A percentile compares a stretch with the other conserved stretches of the same genome.
These are phyloP conservation scores for Papilio dardanus DNA, from an alignment of 1,140 invertebrate genomes.

Conservation along the genomic window DNA sequence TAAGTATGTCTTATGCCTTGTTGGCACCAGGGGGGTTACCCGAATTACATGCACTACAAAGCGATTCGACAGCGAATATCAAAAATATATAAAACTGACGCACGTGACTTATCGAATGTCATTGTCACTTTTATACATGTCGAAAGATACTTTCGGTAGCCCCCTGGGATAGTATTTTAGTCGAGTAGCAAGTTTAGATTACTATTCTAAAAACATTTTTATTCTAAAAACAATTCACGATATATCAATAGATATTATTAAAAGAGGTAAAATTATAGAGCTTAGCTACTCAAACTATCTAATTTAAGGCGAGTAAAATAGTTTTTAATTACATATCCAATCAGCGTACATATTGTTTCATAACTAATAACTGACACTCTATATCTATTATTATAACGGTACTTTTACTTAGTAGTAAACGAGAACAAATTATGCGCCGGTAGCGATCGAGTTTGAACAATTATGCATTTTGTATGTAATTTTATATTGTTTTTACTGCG, in stretches of 20 bases:
- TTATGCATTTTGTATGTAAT: conserved; percentile 14
- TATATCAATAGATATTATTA: background rate
- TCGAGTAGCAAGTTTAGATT: no score
- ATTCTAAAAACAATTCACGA: background rate
- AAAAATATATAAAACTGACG: no score
- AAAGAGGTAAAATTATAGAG: background rate
- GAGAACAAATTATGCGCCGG: conserved; percentile 21
- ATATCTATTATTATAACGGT: conserved; percentile 7
- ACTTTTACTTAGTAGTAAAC: background rate
- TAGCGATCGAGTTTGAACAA: conserved; percentile 14
- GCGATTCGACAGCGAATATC: no score
- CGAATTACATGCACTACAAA: no score
- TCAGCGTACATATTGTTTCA: conserved; percentile 1
- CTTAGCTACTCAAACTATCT: background rate
- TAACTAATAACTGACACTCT: conserved; percentile 11
- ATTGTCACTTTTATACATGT: no score
- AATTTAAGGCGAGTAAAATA: background rate
- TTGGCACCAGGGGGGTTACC: no score
- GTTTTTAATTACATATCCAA: conserved; percentile 21
- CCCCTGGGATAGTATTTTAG: no score
- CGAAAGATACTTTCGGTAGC: no score
- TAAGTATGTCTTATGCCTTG: no score
- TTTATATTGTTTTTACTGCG: conserved; percentile 8
- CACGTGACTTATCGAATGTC: no score
- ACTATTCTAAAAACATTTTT: no score